Conservation (phyloP, 1,140 invertebrate genomes). For the Oryctes rhinoceros region DNA sequence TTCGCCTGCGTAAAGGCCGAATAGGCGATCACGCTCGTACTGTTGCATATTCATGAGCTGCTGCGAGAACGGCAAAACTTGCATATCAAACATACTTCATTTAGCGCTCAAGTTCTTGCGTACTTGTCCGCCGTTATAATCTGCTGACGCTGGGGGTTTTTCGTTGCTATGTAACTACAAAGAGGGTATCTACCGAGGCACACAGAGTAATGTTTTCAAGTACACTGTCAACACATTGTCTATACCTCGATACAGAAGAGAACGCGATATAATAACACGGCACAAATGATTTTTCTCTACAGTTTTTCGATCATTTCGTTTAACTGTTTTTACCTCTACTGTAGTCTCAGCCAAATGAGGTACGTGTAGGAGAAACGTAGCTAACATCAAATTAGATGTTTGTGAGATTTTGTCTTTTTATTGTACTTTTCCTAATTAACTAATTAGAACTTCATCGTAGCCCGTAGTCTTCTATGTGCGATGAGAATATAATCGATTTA, state of each 20-base stretch:
- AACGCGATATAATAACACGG: no score
- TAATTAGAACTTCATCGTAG: no score
- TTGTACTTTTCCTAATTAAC: no score
- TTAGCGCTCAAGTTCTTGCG: background rate
- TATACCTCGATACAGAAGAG: background rate
- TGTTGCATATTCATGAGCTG: slow-evolving; percentile 20
- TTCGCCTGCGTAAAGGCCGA: background rate
- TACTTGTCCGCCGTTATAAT: slow-evolving; percentile 15
- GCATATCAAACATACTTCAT: slow-evolving; percentile 32
- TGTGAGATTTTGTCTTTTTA: no score
- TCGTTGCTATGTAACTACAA: background rate
- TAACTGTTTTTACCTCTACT: no score
- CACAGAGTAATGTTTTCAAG: background rate
- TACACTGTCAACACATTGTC: background rate
- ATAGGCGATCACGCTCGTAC: background rate
- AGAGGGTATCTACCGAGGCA: background rate
- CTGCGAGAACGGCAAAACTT: slow-evolving; percentile 19
- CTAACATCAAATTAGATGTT: no score
- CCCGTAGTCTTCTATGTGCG: no score
- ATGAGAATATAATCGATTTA: no score
- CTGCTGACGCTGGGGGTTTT: background rate
- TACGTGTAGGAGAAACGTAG: no score
- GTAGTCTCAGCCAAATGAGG: no score
- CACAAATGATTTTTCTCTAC: no score
- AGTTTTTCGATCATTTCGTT: no score